Evolutionary conservation across 2,888 invertebrate species (phyloP), one percentile per base, ranked within the genome.

Genomic region (Pelosia muscerda): DNA sequence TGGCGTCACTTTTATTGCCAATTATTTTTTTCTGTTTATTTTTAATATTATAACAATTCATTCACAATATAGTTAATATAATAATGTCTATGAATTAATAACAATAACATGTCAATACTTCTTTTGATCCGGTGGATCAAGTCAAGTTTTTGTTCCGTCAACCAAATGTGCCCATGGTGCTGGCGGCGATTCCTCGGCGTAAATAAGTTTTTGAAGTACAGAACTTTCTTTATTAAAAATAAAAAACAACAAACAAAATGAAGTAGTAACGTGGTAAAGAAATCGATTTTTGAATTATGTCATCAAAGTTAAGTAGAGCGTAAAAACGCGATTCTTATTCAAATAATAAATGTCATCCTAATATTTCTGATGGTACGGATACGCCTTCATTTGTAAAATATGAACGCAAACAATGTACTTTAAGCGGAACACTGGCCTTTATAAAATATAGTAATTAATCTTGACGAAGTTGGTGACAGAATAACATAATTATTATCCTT

Each of bases 381-480:
- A 75, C 73, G 69, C 74, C 77, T 84, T 76, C 54, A 70, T 78
- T 80, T 73, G 59, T 67, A 34, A 78, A 82, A 81, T 73, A 77
- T 78, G 81, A 82, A 85, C 74, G 75, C 66, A 81, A 82, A 83
- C 78, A 82, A 69, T 68, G 76, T 69, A 75, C 6, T 75, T 75
- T 65, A 76, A 75, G 74, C 68, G 69, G 60, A 73, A 73, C 68
- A 70, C 65, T 71, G 73, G 72, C 68, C 73, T 74, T 80, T 85
- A 86, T 82, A 82, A 84, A 88, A 89, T 82, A 84, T 80, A 79
- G 81, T 81, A 84, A 89, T 88, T 86, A 86, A 88, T 88, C 83
- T 84, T 74, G 79, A 77, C 83, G 74, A 84, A 87, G 80, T 85
- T 85, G 80, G 81, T 77, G 85, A 86, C 86, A 84, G 72, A 78